These are phyloP conservation scores for Lycaon pictus DNA, from an alignment of 2,113 vertebrate genomes.

Conservation along the genomic window DNA sequence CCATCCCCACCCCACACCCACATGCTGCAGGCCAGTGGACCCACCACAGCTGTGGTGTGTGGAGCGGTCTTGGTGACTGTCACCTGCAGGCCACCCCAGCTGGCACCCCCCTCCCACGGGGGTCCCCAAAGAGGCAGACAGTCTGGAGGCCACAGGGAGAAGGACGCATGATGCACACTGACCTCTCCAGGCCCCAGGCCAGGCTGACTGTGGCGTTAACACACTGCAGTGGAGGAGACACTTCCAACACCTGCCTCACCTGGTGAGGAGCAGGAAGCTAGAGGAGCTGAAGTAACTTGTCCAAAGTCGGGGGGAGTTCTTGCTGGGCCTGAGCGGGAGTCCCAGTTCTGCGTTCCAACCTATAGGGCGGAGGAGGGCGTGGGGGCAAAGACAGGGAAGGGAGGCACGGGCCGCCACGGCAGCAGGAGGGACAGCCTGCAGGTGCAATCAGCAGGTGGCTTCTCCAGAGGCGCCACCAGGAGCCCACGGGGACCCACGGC, in stretches of 20 bases:
- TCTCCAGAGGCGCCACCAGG: fast-evolving
- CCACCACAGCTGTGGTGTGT: neutral
- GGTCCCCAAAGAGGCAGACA: neutral
- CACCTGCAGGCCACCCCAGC: neutral
- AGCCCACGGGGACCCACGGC: fast-evolving
- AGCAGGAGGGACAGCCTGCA: fast-evolving
- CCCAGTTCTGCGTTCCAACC: neutral
- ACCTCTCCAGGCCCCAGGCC: neutral
- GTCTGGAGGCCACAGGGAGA: fast-evolving
- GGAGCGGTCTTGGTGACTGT: neutral
- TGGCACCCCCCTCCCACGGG: fast-evolving
- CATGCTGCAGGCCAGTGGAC: neutral
- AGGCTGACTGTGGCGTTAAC: fast-evolving
- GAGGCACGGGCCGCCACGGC: fast-evolving
- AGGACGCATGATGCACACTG: fast-evolving
- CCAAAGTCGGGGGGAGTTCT: fast-evolving
- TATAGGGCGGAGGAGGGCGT: too few relatives aligned
- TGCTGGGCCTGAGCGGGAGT: too few relatives aligned
- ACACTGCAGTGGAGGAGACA: fast-evolving
- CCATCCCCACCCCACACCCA: neutral
- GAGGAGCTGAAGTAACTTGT: too few relatives aligned
- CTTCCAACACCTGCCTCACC: fast-evolving
- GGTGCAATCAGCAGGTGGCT: neutral
- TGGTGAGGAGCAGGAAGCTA: fast-evolving
- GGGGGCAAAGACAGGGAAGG: fast-evolving